phyloP scores from a whole-genome alignment of 1,140 invertebrate species.

The Hetaerina americana region DNA sequence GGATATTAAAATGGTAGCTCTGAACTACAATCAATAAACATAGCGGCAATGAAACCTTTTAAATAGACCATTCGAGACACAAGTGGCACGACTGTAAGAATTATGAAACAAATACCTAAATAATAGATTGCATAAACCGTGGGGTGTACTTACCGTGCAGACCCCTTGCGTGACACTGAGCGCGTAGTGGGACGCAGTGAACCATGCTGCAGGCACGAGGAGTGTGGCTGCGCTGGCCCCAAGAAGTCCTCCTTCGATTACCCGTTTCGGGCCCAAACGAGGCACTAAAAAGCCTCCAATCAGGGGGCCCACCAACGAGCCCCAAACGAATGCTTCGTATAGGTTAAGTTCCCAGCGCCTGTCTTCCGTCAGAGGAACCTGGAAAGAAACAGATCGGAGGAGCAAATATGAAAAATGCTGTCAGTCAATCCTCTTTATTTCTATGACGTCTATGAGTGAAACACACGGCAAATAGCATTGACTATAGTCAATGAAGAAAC shows the following conservation, averaged over 20 bases:
- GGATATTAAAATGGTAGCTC: too few relatives aligned
- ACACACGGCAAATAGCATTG: too few relatives aligned
- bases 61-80: too few relatives aligned
- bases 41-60: too few relatives aligned
- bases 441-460: too few relatives aligned
- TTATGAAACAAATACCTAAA: too few relatives aligned
- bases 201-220: slow-evolving; percentile 41
- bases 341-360: slow-evolving; percentile 1
- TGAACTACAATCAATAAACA: too few relatives aligned
- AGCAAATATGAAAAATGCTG: too few relatives aligned
- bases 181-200: slow-evolving; percentile 39
- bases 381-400: too few relatives aligned
- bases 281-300: slow-evolving; percentile 41
- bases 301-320: slow-evolving; percentile 38
- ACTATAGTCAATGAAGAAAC: too few relatives aligned
- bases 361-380: slow-evolving; percentile 12
- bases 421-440: too few relatives aligned
- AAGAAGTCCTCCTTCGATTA: slow-evolving; percentile 38
- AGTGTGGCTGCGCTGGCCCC: slow-evolving; percentile 37
- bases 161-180: slow-evolving; percentile 40
- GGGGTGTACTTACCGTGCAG: slow-evolving; percentile 32
- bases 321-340: slow-evolving; percentile 35
- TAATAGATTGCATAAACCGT: slow-evolving; percentile 3
- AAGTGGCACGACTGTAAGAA: too few relatives aligned
- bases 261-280: slow-evolving; percentile 37